These are phyloP conservation scores for Stramonita haemastoma DNA, from an alignment of 2,888 invertebrate species.

Conservation along the genomic window DNA sequence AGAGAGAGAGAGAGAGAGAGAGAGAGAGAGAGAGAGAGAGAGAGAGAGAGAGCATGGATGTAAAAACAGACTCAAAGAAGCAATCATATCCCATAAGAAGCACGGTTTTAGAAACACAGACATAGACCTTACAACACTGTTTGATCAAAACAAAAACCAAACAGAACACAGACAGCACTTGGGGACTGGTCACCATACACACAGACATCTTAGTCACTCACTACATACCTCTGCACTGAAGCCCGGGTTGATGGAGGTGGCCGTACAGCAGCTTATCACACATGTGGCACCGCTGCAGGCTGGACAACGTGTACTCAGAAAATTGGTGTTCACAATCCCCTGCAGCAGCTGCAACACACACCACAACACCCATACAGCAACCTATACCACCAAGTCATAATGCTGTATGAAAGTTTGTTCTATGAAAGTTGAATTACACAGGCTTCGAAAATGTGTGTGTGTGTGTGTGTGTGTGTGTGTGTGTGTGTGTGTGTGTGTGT, in stretches of 20 bases:
- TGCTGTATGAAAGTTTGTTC: not conserved
- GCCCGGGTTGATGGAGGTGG: slow-evolving; percentile 83
- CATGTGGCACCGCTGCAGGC: slow-evolving; percentile 85
- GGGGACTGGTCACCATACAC: not conserved
- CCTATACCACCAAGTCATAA: not conserved
- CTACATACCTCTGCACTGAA: slow-evolving; percentile 83
- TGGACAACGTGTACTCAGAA: slow-evolving; percentile 84
- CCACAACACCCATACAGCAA: not conserved
- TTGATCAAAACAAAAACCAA: not conserved
- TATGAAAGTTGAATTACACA: no score
- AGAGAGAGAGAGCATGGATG: no score
- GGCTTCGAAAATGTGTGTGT: not conserved
- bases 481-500: not conserved
- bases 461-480: not conserved
- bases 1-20: no score
- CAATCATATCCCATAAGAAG: no score
- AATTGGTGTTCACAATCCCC: slow-evolving; percentile 75
- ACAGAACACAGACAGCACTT: not conserved
- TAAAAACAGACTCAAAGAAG: no score
- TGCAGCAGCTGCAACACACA: slow-evolving; percentile 51
- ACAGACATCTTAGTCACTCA: no score
- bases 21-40: no score
- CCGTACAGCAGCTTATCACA: slow-evolving; percentile 86
- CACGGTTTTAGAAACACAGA: no score
- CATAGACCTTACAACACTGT: no score